Evolutionary conservation across 2,113 vertebrate species (phyloP), one percentile per base, ranked within the genome.

Genomic region (Guaruba guarouba): DNA sequence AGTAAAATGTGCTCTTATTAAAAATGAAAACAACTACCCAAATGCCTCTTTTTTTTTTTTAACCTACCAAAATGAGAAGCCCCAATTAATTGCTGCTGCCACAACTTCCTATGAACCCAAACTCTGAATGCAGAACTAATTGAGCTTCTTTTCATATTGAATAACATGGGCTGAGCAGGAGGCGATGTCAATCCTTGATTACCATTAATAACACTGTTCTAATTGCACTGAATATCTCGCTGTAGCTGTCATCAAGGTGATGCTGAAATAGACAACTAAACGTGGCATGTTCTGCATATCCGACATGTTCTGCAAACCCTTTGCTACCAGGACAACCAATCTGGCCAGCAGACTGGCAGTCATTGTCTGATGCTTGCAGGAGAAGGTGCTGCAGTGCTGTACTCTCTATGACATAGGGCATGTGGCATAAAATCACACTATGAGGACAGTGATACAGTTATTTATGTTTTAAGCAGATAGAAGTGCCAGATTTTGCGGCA

Each of bases 1-100:
- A 87, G 52, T 84, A 73, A 94, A 91, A 82, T 86, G 46, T 73
- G 49, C 17, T 79, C 73, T 92, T 88, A 82, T 94, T 96, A 95
- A 52, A 88, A 88, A 17, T n/a, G 57, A 91, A 92, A 92, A 88
- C 85, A 88, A 55, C 68, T 64, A 78, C 29, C 11, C 51, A 70
- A 84, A 89, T 70, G 24, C 6, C 48, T 88, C 5, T 48, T 44
- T 51, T 49, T 52, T 41, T 51, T 68, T 44, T n/a, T 7, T 9
- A 31, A 37, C 20, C 35, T 57, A 61, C 28, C 66, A 12, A 78
- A 86, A 68, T 44, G 19, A 88, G 71, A 92, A 95, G 44, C 39
- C 68, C 6, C 9, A 87, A 87, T 89, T 97, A 96, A 91, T 75
- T 86, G 44, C 52, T 0, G 0, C 74, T 93, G 86, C 77, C 64